Percentiles rank a stretch among this genome's conserved stretches.
Evolutionary conservation across 2,113 vertebrate species (phyloP).

Genomic region (Ahaetulla prasina): DNA sequence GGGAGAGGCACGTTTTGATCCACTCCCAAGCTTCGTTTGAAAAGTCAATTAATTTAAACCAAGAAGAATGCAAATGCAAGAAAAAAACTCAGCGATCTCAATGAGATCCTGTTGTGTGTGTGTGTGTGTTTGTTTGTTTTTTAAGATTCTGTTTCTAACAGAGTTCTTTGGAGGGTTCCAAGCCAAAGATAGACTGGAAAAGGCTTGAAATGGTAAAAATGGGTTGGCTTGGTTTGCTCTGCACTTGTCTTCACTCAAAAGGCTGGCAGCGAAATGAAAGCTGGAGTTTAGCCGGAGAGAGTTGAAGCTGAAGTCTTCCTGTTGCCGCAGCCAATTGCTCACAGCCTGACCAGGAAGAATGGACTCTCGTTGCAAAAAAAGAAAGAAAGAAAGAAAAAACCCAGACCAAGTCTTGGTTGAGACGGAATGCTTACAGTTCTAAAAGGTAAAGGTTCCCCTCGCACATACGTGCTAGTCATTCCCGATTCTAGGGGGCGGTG

Average conservation of each 20-base stretch:
- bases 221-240: not conserved
- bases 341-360: conserved; percentile 39
- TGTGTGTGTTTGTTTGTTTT: not conserved
- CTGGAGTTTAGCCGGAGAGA: conserved; percentile 32
- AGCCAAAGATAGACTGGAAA: not conserved
- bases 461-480: too few relatives aligned
- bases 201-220: not conserved
- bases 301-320: conserved; percentile 38
- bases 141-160: not conserved
- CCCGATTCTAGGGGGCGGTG: too few relatives aligned
- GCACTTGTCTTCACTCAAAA: not conserved
- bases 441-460: too few relatives aligned
- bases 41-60: not conserved
- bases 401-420: not conserved
- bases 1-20: not conserved
- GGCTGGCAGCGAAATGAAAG: conserved; percentile 7
- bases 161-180: not conserved
- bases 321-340: not conserved
- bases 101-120: not conserved
- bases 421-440: not conserved
- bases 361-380: not conserved
- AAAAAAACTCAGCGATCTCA: not conserved
- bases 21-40: not conserved
- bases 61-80: not conserved
- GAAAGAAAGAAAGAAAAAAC: too few relatives aligned